A percentile compares a stretch with the other conserved stretches of the same genome.
Evolutionary conservation across 2,797 vertebrate genomes (phyloP).

Genomic region (Diglossa cyanea): DNA sequence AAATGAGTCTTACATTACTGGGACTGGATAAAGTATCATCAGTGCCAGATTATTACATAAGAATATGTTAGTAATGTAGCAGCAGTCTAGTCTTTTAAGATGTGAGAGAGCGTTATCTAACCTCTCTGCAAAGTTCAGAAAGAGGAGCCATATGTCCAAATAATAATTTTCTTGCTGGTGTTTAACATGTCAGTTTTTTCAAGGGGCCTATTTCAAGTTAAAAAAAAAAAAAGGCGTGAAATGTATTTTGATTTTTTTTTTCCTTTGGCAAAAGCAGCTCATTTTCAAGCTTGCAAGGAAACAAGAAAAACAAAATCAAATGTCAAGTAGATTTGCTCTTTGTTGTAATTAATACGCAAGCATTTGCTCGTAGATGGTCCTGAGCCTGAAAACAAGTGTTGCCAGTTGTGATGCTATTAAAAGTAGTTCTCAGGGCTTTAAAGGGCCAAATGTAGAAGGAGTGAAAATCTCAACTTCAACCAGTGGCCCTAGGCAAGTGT

Average conservation of each 20-base stretch:
- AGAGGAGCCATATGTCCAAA: constrained; percentile 69
- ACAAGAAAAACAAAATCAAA: constrained; percentile 71
- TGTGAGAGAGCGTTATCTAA: constrained; percentile 63
- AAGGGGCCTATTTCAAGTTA: constrained; percentile 43
- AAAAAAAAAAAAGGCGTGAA: constrained; percentile 58
- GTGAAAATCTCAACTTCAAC: background rate
- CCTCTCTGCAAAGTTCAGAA: constrained; percentile 56
- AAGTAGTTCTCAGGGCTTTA: background rate
- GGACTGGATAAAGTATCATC: constrained; percentile 2
- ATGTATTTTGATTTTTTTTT: constrained; percentile 31
- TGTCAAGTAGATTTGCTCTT: constrained; percentile 70
- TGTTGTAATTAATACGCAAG: constrained; percentile 65
- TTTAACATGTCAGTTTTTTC: constrained; percentile 61
- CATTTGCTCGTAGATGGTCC: constrained; percentile 20
- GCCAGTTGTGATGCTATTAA: background rate
- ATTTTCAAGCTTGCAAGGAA: constrained; percentile 57
- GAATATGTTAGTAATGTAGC: constrained; percentile 52
- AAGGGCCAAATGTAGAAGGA: background rate
- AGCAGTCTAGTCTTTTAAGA: constrained; percentile 59
- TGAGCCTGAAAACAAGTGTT: constrained; percentile 8
- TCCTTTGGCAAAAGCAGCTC: constrained; percentile 60
- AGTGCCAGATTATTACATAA: constrained; percentile 44
- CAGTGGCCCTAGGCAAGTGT: background rate
- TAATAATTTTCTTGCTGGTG: constrained; percentile 61
- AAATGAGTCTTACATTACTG: background rate